Evolutionary conservation across 2,797 vertebrate species (phyloP), one percentile per base, ranked within the genome.

Genomic region (Pempheris klunzingeri): DNA sequence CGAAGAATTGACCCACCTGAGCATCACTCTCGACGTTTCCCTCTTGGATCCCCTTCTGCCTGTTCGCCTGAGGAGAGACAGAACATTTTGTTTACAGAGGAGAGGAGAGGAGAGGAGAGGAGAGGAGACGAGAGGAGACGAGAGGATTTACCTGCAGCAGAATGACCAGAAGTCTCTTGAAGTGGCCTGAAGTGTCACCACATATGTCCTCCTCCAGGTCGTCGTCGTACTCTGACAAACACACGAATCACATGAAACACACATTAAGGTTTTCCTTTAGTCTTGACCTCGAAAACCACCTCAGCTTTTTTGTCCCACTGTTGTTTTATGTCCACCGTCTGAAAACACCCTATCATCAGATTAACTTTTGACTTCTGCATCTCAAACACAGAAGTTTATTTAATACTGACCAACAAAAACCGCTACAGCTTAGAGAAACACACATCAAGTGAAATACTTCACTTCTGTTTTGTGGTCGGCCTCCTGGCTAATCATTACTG

Each of bases 141-240:
- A 46, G 43, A 20, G 60, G 38, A 53, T 20, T 6, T 84, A 99
- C 98, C 97, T 99, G 98, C 55, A 99, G 93, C 77, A 99, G 94
- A 83, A 99, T 95, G 72, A 99, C 97, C 90, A 99, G 81, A 94
- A 99, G 93, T 73, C 97, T 96, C 92, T 97, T 92, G 89, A 98
- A 99, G 89, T 94, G 94, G n/a, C 98, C 98, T 20, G 95, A 95
- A 1, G 97, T 98, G 65, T 99, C 98, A 14, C 96, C 96, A 47
- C 88, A 93, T 39, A 99, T 73, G 34, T 96, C 96, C 60, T 98
- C 93, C 92, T 99, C 98, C 91, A 99, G 92, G 74, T 88, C 91
- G 0, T 93, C 83, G 39, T 95, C 95, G 38, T 97, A 97, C 73
- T 97, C 98, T 99, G 66, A 68, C 26, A 15, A 39, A 84, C 14